Evolutionary conservation across 2,113 vertebrate species (phyloP).

Genomic region (Oxygymnocypris stewartii): DNA sequence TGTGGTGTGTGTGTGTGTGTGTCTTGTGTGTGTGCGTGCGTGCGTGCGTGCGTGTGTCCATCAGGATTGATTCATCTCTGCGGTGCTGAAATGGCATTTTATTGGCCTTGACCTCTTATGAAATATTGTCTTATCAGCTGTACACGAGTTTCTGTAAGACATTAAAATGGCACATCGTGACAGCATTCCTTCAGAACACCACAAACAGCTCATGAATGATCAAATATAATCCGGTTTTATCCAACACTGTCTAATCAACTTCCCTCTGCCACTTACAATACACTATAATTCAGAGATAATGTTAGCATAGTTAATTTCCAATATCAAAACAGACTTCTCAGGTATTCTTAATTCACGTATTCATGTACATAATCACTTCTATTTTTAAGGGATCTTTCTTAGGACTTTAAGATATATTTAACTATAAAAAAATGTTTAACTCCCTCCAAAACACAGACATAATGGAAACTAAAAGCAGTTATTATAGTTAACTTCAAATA

Average conservation of each 20-base stretch:
- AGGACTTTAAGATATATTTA: no score
- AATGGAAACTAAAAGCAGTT: background rate
- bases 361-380: no score
- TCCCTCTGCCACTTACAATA: background rate
- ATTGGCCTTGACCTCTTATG: slow-evolving; percentile 72
- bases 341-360: no score
- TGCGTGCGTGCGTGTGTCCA: no score
- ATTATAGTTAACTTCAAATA: no score
- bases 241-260: slow-evolving; percentile 49
- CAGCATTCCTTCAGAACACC: slow-evolving; percentile 42
- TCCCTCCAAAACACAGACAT: no score
- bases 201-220: background rate
- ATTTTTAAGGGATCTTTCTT: no score
- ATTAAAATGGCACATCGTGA: slow-evolving; percentile 66
- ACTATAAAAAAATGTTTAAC: no score
- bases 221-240: slow-evolving; percentile 56
- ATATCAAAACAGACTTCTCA: background rate
- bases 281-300: background rate
- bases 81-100: slow-evolving; percentile 71
- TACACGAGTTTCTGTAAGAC: slow-evolving; percentile 71
- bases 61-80: no score
- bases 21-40: no score
- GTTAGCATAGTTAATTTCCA: no score
- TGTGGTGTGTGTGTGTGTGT: no score
- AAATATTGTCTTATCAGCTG: slow-evolving; percentile 74